A percentile compares a stretch with the other conserved stretches of the same genome.
Conservation (phyloP, 2,113 vertebrate species). For the Epinephelus moara region DNA sequence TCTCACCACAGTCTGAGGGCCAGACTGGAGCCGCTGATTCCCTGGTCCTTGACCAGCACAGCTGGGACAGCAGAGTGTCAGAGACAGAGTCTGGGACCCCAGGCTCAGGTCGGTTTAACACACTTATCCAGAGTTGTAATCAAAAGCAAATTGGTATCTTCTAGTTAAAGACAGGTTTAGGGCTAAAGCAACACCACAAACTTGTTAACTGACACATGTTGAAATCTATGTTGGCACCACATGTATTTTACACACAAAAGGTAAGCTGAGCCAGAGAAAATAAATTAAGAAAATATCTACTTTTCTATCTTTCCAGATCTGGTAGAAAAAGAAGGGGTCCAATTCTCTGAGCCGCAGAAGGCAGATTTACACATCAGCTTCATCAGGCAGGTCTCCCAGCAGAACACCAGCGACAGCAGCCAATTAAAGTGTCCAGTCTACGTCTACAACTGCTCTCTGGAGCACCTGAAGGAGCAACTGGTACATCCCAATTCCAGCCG, state of each 20-base stretch:
- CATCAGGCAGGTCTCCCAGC: constrained; percentile 86
- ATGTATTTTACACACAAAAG: background rate
- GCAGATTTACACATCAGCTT: constrained; percentile 85
- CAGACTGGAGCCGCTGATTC: constrained; percentile 14
- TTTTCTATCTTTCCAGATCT: constrained; percentile 53
- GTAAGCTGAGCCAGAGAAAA: background rate
- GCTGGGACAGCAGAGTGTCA: constrained; percentile 39
- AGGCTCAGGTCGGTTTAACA: constrained; percentile 53
- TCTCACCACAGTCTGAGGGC: constrained; percentile 46
- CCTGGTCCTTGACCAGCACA: constrained; percentile 42
- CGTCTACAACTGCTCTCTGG: constrained; percentile 94
- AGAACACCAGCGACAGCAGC: constrained; percentile 81
- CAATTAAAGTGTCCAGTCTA: constrained; percentile 92
- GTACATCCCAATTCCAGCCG: constrained; percentile 86
- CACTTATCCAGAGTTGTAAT: background rate
- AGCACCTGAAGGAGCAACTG: constrained; percentile 91
- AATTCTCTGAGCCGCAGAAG: constrained; percentile 83
- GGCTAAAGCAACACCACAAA: background rate
- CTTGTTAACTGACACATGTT: background rate
- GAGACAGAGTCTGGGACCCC: constrained; percentile 39
- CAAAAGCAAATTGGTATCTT: background rate
- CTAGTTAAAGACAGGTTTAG: background rate
- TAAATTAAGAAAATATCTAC: background rate
- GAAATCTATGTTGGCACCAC: background rate
- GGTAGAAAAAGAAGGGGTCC: constrained; percentile 83